Percentiles rank a stretch among this genome's conserved stretches.
Conservation (phyloP, 2,888 invertebrate genomes). For the Leptinotarsa peninsularis region DNA sequence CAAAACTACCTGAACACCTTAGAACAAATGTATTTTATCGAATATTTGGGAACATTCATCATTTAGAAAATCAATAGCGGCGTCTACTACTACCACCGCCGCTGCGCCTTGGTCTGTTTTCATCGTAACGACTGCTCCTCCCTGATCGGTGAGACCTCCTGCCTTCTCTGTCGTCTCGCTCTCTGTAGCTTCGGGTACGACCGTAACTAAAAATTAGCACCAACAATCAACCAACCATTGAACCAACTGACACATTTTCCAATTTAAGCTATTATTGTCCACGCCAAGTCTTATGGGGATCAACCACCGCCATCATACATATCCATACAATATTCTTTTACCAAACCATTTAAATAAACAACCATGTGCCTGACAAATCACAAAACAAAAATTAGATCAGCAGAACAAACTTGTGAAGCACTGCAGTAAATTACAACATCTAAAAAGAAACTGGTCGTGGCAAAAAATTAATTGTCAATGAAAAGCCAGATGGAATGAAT, state of each 20-base stretch:
- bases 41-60: background rate
- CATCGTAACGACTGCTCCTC: conserved; percentile 48
- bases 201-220: conserved; percentile 63
- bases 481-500: background rate
- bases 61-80: conserved; percentile 21
- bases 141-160: conserved; percentile 52
- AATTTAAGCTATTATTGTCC: conserved; percentile 53
- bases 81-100: conserved; percentile 41
- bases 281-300: conserved; percentile 50
- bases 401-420: conserved; percentile 37
- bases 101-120: conserved; percentile 38
- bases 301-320: conserved; percentile 54
- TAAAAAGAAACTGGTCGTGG: conserved; percentile 42
- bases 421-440: conserved; percentile 38
- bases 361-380: conserved; percentile 68
- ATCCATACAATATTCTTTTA: conserved; percentile 63
- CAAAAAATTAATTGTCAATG: conserved; percentile 29
- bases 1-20: conserved; percentile 34
- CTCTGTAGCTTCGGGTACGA: conserved; percentile 58
- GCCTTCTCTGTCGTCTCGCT: conserved; percentile 61
- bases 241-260: conserved; percentile 37
- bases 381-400: conserved; percentile 64
- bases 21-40: conserved; percentile 18
- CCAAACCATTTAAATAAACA: conserved; percentile 66
- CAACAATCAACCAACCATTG: conserved; percentile 44